Evolutionary conservation across 2,888 invertebrate species (phyloP).

Genomic region (Lottia gigantea): DNA sequence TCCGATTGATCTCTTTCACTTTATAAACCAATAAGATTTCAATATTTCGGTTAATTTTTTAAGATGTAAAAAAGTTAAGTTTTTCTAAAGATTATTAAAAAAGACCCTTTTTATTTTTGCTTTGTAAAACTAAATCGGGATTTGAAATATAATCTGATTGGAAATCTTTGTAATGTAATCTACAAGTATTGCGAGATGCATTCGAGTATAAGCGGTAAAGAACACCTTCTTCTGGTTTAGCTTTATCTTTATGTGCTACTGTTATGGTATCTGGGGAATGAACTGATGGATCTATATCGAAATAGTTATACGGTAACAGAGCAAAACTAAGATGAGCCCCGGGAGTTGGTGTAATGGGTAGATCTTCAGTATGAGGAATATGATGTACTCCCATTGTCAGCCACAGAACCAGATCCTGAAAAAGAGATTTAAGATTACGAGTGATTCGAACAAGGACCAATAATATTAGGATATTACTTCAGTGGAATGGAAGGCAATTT

Average conservation of each 20-base stretch:
- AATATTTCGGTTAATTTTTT: too few species aligned
- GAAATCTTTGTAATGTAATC: neutral
- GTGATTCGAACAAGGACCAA: too few species aligned
- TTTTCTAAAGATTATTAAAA: neutral
- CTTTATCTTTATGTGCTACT: neutral
- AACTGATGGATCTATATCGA: neutral
- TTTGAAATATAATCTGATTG: neutral
- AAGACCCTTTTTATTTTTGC: neutral
- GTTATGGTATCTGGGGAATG: neutral
- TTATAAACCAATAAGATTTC: too few species aligned
- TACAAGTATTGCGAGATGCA: neutral
- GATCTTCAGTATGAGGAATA: slow-evolving; percentile 16
- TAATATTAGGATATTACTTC: too few species aligned
- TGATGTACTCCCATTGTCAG: slow-evolving; percentile 12
- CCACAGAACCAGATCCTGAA: slow-evolving; percentile 10
- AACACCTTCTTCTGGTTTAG: neutral
- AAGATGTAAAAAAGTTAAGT: too few species aligned
- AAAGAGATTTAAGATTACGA: neutral
- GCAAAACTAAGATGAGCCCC: slow-evolving; percentile 1
- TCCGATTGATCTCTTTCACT: too few species aligned
- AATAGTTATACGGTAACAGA: neutral
- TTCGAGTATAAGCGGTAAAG: neutral
- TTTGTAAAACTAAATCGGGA: slow-evolving; percentile 4
- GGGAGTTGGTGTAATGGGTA: slow-evolving; percentile 10
- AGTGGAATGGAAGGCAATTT: too few species aligned